Evolutionary conservation across 1,140 invertebrate genomes (phyloP).

Genomic region (Monomorium pharaonis): DNA sequence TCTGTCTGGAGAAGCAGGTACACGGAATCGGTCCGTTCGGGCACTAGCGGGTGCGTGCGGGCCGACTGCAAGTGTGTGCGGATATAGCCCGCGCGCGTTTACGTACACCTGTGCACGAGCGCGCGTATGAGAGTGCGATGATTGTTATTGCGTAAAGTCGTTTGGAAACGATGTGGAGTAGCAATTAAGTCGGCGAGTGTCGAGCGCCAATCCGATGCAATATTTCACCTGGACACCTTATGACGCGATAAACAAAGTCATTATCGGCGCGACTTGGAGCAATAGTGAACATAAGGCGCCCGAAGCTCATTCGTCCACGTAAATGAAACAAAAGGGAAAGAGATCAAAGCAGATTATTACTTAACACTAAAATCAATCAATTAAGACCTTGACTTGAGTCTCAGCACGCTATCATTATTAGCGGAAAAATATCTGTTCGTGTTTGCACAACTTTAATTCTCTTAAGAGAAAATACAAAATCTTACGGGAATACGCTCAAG

Average conservation of each 20-base stretch:
- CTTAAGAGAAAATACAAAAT: background rate
- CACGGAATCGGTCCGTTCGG: conserved; percentile 54
- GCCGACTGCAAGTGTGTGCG: background rate
- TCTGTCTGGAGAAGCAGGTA: conserved; percentile 61
- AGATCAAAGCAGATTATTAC: conserved; percentile 54
- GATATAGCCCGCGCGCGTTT: conserved; percentile 23
- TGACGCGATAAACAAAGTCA: conserved; percentile 84
- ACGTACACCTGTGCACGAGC: conserved; percentile 21
- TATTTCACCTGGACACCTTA: conserved; percentile 81
- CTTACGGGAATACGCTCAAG: background rate
- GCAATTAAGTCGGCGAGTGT: conserved; percentile 61
- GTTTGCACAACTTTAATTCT: background rate
- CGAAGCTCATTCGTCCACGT: conserved; percentile 25
- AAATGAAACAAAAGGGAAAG: conserved; percentile 35
- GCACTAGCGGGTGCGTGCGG: conserved; percentile 61
- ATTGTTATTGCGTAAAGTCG: conserved; percentile 75
- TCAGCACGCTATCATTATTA: background rate
- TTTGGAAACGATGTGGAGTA: conserved; percentile 61
- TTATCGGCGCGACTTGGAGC: conserved; percentile 71
- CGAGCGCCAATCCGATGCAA: conserved; percentile 70
- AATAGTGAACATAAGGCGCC: conserved; percentile 75
- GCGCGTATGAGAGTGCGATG: conserved; percentile 19
- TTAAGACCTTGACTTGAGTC: background rate
- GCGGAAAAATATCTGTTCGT: background rate
- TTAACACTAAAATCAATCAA: conserved; percentile 6